A percentile compares a stretch with the other conserved stretches of the same genome.
phyloP scores from a whole-genome alignment of 2,888 invertebrate species.

The Ichneumon xanthorius region DNA sequence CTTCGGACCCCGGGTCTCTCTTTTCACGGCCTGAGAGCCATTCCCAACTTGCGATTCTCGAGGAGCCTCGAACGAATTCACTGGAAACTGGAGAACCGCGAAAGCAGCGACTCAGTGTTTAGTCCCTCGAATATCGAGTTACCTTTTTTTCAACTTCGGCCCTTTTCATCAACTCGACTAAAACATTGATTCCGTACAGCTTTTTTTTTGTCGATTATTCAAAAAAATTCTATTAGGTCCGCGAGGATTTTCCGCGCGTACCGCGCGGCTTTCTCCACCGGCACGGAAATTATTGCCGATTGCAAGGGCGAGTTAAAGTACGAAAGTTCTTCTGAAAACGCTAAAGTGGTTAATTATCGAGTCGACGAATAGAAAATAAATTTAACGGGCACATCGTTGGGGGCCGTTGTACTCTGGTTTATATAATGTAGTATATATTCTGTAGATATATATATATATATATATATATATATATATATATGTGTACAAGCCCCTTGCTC shows the following conservation, averaged over 20 bases:
- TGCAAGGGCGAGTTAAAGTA: background rate
- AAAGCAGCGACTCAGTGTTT: constrained; percentile 36
- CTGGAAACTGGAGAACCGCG: constrained; percentile 40
- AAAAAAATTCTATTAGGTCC: background rate
- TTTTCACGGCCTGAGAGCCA: constrained; percentile 21
- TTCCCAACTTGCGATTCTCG: constrained; percentile 49
- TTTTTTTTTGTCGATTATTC: background rate
- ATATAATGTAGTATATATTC: constrained; percentile 17
- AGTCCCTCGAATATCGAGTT: constrained; percentile 7
- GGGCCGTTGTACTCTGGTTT: constrained; percentile 29
- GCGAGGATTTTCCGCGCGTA: background rate
- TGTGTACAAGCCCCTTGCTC: background rate
- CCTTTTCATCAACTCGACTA: background rate
- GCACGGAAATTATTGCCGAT: background rate
- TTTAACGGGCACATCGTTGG: background rate
- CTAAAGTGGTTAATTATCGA: constrained; percentile 51
- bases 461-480: no score
- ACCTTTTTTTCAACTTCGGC: constrained; percentile 1
- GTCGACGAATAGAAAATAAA: constrained; percentile 32
- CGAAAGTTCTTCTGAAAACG: constrained; percentile 32
- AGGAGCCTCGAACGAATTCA: constrained; percentile 37
- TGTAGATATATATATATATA: constrained; percentile 24
- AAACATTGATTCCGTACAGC: background rate
- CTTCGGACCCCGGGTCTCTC: constrained; percentile 34
- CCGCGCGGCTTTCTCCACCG: background rate